Percentiles rank a stretch among this genome's conserved stretches.
Evolutionary conservation across 2,888 invertebrate genomes (phyloP).

Genomic region (Xestia rhomboidea): DNA sequence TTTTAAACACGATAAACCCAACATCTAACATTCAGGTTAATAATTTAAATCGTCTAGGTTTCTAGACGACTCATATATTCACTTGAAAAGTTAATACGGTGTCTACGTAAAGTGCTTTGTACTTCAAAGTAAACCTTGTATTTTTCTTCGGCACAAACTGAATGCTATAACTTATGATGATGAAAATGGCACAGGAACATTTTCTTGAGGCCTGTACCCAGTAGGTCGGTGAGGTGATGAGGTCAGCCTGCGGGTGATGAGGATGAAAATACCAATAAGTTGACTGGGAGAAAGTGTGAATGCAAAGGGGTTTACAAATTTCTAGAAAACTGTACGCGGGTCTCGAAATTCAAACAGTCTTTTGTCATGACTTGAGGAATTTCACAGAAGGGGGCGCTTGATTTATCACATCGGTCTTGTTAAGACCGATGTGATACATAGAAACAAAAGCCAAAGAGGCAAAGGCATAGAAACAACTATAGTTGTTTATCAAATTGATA

Average conservation of each 20-base stretch:
- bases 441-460: too few relatives aligned
- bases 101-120: neutral
- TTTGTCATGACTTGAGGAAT: neutral
- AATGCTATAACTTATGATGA: neutral
- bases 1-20: conserved; percentile 1
- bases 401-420: neutral
- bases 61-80: neutral
- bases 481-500: too few relatives aligned
- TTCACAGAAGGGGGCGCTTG: neutral
- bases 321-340: neutral
- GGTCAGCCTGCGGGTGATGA: neutral
- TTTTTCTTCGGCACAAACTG: neutral
- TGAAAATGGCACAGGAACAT: neutral
- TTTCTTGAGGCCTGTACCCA: neutral
- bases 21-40: conserved; percentile 8
- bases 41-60: conserved; percentile 10
- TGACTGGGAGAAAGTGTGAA: neutral
- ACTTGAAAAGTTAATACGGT: conserved; percentile 14
- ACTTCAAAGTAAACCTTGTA: neutral
- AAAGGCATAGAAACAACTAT: too few relatives aligned
- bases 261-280: neutral
- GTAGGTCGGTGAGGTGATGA: neutral
- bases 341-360: neutral
- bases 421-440: too few relatives aligned
- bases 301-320: neutral